phyloP scores from a whole-genome alignment of 2,888 invertebrate species.

The Callyntrura sp. region DNA sequence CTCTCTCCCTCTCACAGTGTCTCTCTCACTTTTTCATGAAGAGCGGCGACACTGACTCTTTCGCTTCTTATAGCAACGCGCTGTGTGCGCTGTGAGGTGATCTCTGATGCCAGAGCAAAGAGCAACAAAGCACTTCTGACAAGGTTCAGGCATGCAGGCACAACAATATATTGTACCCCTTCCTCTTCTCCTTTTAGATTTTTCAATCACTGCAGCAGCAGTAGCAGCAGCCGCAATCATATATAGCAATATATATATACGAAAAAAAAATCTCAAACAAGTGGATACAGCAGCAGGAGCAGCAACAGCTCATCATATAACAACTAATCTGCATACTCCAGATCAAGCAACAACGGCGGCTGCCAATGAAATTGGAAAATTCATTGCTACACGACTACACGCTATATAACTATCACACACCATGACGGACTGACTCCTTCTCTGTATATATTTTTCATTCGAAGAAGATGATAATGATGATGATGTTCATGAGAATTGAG shows the following conservation, averaged over 20 bases:
- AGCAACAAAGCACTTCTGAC: constrained; percentile 77
- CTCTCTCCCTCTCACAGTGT: constrained; percentile 57
- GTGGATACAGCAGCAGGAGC: too few relatives aligned
- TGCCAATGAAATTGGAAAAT: constrained; percentile 76
- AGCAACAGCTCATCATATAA: neutral
- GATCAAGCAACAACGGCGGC: constrained; percentile 51
- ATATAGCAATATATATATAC: neutral
- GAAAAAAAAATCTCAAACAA: too few relatives aligned
- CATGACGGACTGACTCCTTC: constrained; percentile 30
- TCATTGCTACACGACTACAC: constrained; percentile 37
- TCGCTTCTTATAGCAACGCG: too few relatives aligned
- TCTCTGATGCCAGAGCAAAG: constrained; percentile 49
- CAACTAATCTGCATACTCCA: constrained; percentile 61
- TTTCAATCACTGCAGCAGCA: constrained; percentile 2
- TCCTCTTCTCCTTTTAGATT: constrained; percentile 40
- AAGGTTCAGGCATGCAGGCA: constrained; percentile 69
- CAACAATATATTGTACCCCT: constrained; percentile 62
- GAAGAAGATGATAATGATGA: neutral
- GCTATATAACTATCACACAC: constrained; percentile 7
- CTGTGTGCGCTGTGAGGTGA: neutral
- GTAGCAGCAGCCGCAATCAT: constrained; percentile 15
- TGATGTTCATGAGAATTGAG: constrained; percentile 33
- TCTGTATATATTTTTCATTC: constrained; percentile 6
- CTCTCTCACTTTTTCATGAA: constrained; percentile 37
- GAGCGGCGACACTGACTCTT: constrained; percentile 19